Percentiles rank a stretch among this genome's conserved stretches.
Conservation (phyloP, 2,888 invertebrate genomes). For the Copidosoma aretas region DNA sequence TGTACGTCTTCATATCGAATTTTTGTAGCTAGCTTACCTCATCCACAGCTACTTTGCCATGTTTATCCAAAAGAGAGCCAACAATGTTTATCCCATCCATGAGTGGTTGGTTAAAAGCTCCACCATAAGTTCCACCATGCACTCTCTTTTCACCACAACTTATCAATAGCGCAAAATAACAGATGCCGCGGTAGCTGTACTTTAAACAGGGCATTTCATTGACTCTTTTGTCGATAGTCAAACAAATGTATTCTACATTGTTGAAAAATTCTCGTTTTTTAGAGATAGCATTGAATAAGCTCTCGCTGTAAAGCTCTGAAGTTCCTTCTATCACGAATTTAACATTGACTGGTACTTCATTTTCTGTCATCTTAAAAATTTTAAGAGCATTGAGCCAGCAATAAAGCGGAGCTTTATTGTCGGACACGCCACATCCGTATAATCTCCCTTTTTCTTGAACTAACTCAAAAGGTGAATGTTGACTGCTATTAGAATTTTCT, state of each 20-base stretch:
- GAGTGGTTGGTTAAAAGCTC: slow-evolving; percentile 48
- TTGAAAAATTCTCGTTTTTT: slow-evolving; percentile 44
- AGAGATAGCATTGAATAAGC: slow-evolving; percentile 40
- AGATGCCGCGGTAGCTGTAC: slow-evolving; percentile 47
- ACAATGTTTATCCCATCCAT: slow-evolving; percentile 43
- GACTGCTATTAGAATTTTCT: slow-evolving; percentile 8
- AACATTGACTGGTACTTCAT: slow-evolving; percentile 45
- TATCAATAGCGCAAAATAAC: slow-evolving; percentile 44
- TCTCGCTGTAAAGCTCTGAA: slow-evolving; percentile 42
- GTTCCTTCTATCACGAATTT: slow-evolving; percentile 48
- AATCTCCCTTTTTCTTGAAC: slow-evolving; percentile 42
- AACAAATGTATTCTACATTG: slow-evolving; percentile 45
- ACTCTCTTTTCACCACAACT: slow-evolving; percentile 45
- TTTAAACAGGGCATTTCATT: slow-evolving; percentile 44
- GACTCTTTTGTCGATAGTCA: slow-evolving; percentile 45
- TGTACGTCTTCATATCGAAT: not conserved
- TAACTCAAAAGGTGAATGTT: slow-evolving; percentile 35
- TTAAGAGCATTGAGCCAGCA: slow-evolving; percentile 48
- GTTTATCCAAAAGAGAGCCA: slow-evolving; percentile 43
- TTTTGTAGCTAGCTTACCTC: slow-evolving; percentile 34
- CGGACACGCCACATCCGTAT: slow-evolving; percentile 43
- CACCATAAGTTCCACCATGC: slow-evolving; percentile 45
- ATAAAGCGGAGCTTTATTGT: slow-evolving; percentile 45
- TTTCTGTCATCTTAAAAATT: slow-evolving; percentile 41
- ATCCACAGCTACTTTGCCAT: slow-evolving; percentile 42